These are phyloP conservation scores for Malurus elegans DNA, from an alignment of 2,113 vertebrate genomes.

Conservation along the genomic window DNA sequence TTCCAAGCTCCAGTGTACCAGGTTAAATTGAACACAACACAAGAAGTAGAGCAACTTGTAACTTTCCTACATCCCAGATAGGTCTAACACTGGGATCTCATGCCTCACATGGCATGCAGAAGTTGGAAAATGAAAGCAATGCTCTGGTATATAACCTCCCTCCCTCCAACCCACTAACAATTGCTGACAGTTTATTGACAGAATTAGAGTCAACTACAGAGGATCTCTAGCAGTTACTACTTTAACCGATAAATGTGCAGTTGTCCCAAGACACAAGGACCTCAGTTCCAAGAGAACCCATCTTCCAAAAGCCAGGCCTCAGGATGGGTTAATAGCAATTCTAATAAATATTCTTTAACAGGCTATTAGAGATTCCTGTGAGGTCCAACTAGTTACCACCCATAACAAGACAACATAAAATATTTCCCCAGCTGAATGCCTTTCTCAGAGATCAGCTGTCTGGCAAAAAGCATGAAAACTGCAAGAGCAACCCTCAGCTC, in stretches of 20 bases:
- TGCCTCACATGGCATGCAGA: not conserved
- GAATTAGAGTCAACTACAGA: not conserved
- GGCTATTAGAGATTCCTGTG: not conserved
- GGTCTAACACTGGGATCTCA: not conserved
- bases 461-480: not conserved
- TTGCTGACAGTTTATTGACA: not conserved
- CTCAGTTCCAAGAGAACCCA: not conserved
- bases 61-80: not conserved
- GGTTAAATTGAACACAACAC: not conserved
- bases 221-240: not conserved
- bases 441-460: not conserved
- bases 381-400: not conserved
- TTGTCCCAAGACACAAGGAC: not conserved
- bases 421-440: not conserved
- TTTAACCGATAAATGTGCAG: not conserved
- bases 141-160: not conserved
- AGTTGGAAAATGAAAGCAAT: not conserved
- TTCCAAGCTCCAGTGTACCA: not conserved
- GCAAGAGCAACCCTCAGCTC: not conserved
- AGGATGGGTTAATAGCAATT: not conserved
- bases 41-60: not conserved
- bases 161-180: not conserved
- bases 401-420: rapidly evolving
- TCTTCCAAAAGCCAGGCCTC: not conserved
- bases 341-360: not conserved